These are phyloP conservation scores for Cydia splendana DNA, from an alignment of 1,140 invertebrate genomes.

Conservation along the genomic window DNA sequence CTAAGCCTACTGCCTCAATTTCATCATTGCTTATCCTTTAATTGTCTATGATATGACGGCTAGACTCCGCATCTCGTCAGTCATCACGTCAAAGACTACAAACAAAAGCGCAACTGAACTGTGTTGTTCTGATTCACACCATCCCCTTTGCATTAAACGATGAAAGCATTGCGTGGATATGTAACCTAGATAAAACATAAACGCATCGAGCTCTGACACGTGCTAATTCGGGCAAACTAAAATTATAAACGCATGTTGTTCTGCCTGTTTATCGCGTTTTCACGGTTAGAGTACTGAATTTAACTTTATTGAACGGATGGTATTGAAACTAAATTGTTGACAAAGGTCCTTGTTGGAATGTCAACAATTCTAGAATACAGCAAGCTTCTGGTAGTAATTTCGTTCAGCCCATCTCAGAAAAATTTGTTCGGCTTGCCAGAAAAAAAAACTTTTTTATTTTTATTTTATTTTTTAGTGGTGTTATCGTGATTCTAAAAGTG, in stretches of 20 bases:
- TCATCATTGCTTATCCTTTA: too few species aligned
- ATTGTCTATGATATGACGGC: too few species aligned
- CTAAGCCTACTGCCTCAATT: too few species aligned
- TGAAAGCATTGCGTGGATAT: not conserved
- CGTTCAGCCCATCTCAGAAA: too few species aligned
- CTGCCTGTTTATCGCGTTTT: slow-evolving; percentile 6
- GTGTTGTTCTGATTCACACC: not conserved
- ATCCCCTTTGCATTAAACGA: not conserved
- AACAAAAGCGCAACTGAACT: not conserved
- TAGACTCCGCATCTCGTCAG: not conserved
- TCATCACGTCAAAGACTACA: not conserved
- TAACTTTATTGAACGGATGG: not conserved
- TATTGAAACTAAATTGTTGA: too few species aligned
- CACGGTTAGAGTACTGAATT: slow-evolving; percentile 9
- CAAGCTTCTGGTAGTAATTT: too few species aligned
- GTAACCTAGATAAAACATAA: slow-evolving; percentile 11
- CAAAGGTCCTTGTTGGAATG: too few species aligned
- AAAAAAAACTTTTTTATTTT: too few species aligned
- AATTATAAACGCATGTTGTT: slow-evolving; percentile 5
- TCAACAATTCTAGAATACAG: too few species aligned
- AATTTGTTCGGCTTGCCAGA: too few species aligned
- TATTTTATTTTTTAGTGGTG: too few species aligned
- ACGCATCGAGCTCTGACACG: not conserved
- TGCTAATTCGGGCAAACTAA: slow-evolving; percentile 14
- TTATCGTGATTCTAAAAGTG: too few species aligned